Evolutionary conservation across 1,140 invertebrate species (phyloP), one percentile per base, ranked within the genome.

Genomic region (Lordiphosa stackelbergi): DNA sequence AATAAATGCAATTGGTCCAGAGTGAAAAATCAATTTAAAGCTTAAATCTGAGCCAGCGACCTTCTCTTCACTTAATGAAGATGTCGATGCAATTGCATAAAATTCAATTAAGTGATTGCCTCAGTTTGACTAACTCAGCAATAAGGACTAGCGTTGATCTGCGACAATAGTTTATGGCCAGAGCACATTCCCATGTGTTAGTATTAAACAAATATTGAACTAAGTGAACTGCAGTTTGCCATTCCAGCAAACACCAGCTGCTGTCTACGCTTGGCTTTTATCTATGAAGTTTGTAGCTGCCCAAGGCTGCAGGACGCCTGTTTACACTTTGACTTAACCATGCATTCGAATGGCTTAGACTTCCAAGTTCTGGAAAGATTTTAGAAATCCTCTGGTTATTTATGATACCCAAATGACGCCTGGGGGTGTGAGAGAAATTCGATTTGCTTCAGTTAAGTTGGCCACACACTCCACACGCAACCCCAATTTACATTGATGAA

Each of bases 41-140:
- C 28, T 11, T 31, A 28, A 13, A 34, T 7, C 13, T 13, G 24
- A 31, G 28, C 3, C 43, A 13, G 24, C 34, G 6, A 0, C 28
- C 28, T 8, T 7, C 7, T 0, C n/a, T 8, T 46, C 28, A 28
- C 43, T 31, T 46, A 46, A 46, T 46, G 43, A 46, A n/a, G 19
- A 13, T 46, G 10, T 46, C 28, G 16, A 37, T 55, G 37, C 48
- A 62, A 31, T 43, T 40, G 34, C 41, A 19, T 41, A 51, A 40
- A 60, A 64, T 69, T 62, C 31, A 69, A 78, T 77, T 77, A 72
- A 42, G 43, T 65, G 65, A 77, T 66, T 66, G 72, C 38, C 49
- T 42, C 16, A 31, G 43, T 31, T 31, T 8, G 28, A 31, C 43
- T 13, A 31, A 12, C 24, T 2, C 22, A 45, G n/a, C n/a, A 45